Percentiles rank a stretch among this genome's conserved stretches.
These are phyloP conservation scores for Tachypleus tridentatus DNA, from an alignment of 1,140 invertebrate species.

Conservation along the genomic window DNA sequence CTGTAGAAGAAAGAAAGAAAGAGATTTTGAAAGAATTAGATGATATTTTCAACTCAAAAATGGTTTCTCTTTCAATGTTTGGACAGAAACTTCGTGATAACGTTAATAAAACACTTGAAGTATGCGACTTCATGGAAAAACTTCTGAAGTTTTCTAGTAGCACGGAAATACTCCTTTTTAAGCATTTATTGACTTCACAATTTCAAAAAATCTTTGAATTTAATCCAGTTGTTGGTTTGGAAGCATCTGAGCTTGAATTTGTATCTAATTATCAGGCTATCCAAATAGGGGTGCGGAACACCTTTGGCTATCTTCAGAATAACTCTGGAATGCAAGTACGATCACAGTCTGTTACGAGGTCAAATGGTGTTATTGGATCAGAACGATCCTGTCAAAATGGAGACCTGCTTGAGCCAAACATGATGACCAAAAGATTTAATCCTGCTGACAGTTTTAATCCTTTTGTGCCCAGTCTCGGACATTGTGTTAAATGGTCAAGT, in stretches of 20 bases:
- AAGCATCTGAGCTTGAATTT: conserved; percentile 79
- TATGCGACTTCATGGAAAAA: conserved; percentile 86
- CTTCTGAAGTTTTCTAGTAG: conserved; percentile 75
- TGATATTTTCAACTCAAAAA: conserved; percentile 77
- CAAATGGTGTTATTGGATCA: conserved; percentile 40
- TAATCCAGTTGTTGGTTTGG: conserved; percentile 61
- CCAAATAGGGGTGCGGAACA: conserved; percentile 78
- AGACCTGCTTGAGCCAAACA: conserved; percentile 58
- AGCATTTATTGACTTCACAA: conserved; percentile 82
- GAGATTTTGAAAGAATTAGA: conserved; percentile 90
- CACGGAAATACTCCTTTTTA: conserved; percentile 84
- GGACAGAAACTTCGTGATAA: conserved; percentile 87
- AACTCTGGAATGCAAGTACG: conserved; percentile 43
- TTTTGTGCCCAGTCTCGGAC: conserved; percentile 40
- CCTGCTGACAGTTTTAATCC: conserved; percentile 64
- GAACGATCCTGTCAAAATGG: conserved; percentile 18
- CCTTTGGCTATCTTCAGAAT: conserved; percentile 85
- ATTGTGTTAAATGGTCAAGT: conserved; percentile 94
- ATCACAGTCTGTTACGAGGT: conserved; percentile 73
- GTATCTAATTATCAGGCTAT: conserved; percentile 93
- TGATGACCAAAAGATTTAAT: conserved; percentile 65
- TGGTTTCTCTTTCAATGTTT: conserved; percentile 68
- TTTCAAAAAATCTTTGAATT: conserved; percentile 71
- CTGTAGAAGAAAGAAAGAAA: conserved; percentile 88
- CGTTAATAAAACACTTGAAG: conserved; percentile 83